Evolutionary conservation across 2,797 vertebrate genomes (phyloP).

Genomic region (Myotis myotis): DNA sequence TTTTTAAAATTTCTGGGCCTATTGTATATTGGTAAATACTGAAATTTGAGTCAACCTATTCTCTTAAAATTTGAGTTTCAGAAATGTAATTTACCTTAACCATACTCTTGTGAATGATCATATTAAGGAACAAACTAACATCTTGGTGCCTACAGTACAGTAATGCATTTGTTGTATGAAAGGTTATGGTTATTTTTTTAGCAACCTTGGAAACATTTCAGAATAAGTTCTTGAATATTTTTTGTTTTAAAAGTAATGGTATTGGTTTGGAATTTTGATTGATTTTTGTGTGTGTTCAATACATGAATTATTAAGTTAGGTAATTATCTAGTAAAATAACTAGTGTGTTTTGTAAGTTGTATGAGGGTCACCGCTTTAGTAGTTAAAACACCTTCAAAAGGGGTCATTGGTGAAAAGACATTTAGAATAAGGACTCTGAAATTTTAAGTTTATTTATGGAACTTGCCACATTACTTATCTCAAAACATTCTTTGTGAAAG

Average conservation of each 20-base stretch:
- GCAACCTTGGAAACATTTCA: not conserved
- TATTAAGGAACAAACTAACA: not conserved
- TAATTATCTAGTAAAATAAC: not conserved
- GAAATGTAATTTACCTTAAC: constrained; percentile 6
- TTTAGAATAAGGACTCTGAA: not conserved
- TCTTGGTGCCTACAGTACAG: not conserved
- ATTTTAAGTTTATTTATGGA: constrained; percentile 19
- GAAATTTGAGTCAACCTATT: not conserved
- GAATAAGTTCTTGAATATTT: constrained; percentile 31
- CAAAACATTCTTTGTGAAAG: constrained; percentile 15
- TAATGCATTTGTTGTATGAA: constrained; percentile 30
- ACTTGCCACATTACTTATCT: constrained; percentile 32
- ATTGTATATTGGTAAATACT: not conserved
- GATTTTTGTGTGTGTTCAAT: not conserved
- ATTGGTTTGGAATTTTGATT: constrained; percentile 42
- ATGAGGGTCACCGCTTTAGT: not conserved
- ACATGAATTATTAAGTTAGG: constrained; percentile 19
- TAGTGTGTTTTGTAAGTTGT: constrained; percentile 42
- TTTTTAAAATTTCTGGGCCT: not conserved
- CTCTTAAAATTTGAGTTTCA: constrained; percentile 12
- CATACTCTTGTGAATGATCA: not conserved
- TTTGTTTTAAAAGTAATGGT: constrained; percentile 44
- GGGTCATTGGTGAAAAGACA: constrained; percentile 27
- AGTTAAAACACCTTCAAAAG: constrained; percentile 54
- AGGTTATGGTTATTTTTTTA: constrained; percentile 13